Conservation (phyloP, 2,888 invertebrate genomes). For the Leptinotarsa tumamoca region DNA sequence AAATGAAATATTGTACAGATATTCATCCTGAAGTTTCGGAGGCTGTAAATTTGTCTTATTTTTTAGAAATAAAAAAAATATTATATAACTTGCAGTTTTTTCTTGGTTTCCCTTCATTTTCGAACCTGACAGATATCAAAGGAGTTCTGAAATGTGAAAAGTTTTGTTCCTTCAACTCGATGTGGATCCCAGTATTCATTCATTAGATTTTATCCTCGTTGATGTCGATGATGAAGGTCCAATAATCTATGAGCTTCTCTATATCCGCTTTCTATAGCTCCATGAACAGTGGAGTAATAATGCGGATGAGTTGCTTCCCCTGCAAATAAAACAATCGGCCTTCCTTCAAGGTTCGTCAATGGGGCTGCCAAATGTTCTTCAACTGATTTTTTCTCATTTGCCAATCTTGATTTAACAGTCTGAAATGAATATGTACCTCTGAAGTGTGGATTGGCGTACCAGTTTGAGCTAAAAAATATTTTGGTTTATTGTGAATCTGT, state of each 20-base stretch:
- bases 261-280: slow-evolving; percentile 67
- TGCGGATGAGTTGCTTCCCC: slow-evolving; percentile 69
- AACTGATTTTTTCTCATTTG: neutral
- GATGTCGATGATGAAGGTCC: neutral
- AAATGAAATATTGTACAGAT: too few relatives aligned
- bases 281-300: slow-evolving; percentile 68
- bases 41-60: too few relatives aligned
- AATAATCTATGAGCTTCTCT: slow-evolving; percentile 65
- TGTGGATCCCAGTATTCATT: too few relatives aligned
- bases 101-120: too few relatives aligned
- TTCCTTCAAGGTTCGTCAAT: slow-evolving; percentile 56
- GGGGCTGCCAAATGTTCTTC: slow-evolving; percentile 32
- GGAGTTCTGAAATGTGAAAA: too few relatives aligned
- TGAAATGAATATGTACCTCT: slow-evolving; percentile 53
- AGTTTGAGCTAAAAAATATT: slow-evolving; percentile 45
- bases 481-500: too few relatives aligned
- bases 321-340: slow-evolving; percentile 69
- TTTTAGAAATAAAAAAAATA: too few relatives aligned
- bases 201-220: too few relatives aligned
- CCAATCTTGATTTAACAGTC: slow-evolving; percentile 35
- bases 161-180: too few relatives aligned
- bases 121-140: too few relatives aligned
- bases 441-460: slow-evolving; percentile 54
- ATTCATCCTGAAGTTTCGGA: too few relatives aligned
- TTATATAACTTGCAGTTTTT: too few relatives aligned